Evolutionary conservation across 2,888 invertebrate species (phyloP).

Genomic region (Troides oblongomaculatus): DNA sequence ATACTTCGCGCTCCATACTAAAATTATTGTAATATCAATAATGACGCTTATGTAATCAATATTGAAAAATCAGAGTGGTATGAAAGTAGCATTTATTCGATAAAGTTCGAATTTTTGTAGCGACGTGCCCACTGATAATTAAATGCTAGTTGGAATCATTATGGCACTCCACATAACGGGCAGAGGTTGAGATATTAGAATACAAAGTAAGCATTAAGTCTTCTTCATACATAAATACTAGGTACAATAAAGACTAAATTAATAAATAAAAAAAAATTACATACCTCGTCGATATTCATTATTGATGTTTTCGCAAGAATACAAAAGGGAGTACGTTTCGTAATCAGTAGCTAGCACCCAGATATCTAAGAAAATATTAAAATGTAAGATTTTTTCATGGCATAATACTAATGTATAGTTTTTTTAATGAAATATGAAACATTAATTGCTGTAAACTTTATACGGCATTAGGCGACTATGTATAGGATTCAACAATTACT

Average conservation of each 20-base stretch:
- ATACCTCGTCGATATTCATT: conserved; percentile 56
- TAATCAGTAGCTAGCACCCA: conserved; percentile 67
- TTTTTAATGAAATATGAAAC: too few relatives aligned
- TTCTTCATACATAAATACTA: not conserved
- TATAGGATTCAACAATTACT: too few relatives aligned
- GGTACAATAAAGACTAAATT: not conserved
- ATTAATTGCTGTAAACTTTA: too few relatives aligned
- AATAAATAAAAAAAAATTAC: conserved; percentile 23
- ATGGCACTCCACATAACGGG: too few relatives aligned
- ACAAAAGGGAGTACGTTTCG: conserved; percentile 57
- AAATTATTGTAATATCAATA: conserved; percentile 27
- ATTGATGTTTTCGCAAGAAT: conserved; percentile 57
- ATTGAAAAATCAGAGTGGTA: too few relatives aligned
- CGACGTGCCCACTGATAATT: too few relatives aligned
- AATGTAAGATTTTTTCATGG: too few relatives aligned
- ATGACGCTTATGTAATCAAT: not conserved
- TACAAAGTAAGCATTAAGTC: not conserved
- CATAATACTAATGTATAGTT: too few relatives aligned
- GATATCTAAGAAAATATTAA: conserved; percentile 45
- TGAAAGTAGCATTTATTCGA: too few relatives aligned
- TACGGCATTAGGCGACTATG: too few relatives aligned
- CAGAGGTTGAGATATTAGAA: not conserved
- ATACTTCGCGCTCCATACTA: conserved; percentile 71
- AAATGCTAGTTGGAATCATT: too few relatives aligned
- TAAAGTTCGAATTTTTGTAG: too few relatives aligned